Evolutionary conservation across 1,140 invertebrate species (phyloP).

Genomic region (Neotoxoptera formosana): DNA sequence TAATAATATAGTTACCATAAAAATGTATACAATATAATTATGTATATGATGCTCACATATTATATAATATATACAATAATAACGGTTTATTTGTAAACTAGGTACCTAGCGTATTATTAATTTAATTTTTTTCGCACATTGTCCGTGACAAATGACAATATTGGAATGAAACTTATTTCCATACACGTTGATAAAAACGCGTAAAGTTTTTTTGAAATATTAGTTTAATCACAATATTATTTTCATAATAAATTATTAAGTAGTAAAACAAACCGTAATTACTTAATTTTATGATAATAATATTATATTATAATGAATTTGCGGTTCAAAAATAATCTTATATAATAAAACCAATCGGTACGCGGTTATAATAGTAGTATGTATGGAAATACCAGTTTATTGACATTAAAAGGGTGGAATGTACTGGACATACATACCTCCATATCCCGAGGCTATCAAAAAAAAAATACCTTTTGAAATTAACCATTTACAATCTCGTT

Average conservation of each 20-base stretch:
- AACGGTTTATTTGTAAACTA: neutral
- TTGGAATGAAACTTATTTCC: neutral
- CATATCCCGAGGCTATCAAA: neutral
- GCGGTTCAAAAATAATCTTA: neutral
- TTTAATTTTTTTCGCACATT: neutral
- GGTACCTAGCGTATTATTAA: neutral
- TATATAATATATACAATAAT: neutral
- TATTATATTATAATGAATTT: neutral
- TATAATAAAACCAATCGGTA: neutral
- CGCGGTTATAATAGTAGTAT: neutral
- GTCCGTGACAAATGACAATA: neutral
- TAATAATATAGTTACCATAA: neutral
- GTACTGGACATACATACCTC: neutral
- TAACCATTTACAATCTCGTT: neutral
- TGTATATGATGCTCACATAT: neutral
- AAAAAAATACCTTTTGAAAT: neutral
- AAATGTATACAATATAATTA: too few relatives aligned
- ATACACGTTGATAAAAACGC: neutral
- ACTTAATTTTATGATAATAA: neutral
- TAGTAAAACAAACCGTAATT: neutral
- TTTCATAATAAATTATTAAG: neutral
- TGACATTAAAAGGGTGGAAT: neutral
- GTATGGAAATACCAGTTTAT: neutral
- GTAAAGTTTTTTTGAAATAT: neutral
- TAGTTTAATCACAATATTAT: neutral